Conservation (phyloP, 2,888 invertebrate species). For the Mystacides longicornis region DNA sequence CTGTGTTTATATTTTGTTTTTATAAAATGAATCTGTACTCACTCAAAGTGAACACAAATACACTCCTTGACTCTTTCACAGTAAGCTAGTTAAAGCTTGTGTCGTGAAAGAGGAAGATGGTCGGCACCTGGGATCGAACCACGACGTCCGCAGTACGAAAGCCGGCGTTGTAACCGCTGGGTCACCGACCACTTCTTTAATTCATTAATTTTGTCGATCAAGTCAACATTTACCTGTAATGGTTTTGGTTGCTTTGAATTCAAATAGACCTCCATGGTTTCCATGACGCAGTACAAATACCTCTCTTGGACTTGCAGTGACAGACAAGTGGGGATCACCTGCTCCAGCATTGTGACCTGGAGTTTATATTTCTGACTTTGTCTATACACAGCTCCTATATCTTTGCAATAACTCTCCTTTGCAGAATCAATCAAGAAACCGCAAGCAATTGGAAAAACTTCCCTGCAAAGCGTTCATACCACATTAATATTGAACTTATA, state of each 20-base stretch:
- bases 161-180: too few relatives aligned
- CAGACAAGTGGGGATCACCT: conserved; percentile 41
- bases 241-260: conserved; percentile 53
- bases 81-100: too few relatives aligned
- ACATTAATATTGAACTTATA: neutral
- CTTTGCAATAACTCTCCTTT: conserved; percentile 51
- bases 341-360: conserved; percentile 45
- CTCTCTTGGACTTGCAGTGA: conserved; percentile 43
- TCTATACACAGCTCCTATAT: conserved; percentile 50
- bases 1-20: too few relatives aligned
- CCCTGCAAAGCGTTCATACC: conserved; percentile 40
- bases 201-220: too few relatives aligned
- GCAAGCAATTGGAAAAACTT: conserved; percentile 58
- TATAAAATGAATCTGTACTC: too few relatives aligned
- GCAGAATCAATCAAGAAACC: conserved; percentile 47
- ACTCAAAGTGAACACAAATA: too few relatives aligned
- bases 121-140: too few relatives aligned
- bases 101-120: too few relatives aligned
- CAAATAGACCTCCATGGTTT: conserved; percentile 46
- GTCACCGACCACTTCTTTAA: too few relatives aligned
- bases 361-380: conserved; percentile 49
- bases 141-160: too few relatives aligned
- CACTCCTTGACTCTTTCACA: too few relatives aligned
- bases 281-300: conserved; percentile 39
- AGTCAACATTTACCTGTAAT: conserved; percentile 48